A percentile compares a stretch with the other conserved stretches of the same genome.
These are phyloP conservation scores for Hyaena hyaena DNA, from an alignment of 2,113 vertebrate genomes.

Conservation along the genomic window DNA sequence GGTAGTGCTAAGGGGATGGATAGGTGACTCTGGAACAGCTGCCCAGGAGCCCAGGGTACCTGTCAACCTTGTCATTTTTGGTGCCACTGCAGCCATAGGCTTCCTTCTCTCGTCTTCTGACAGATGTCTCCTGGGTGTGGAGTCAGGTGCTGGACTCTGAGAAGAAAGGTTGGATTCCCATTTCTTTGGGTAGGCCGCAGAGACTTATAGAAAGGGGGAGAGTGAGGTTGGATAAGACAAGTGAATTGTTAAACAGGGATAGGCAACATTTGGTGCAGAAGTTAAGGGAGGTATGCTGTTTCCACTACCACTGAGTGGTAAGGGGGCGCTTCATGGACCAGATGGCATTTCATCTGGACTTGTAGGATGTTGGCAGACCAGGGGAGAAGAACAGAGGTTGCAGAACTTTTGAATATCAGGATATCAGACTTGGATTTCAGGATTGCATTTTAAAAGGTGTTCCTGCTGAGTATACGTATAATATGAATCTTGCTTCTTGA, in stretches of 20 bases:
- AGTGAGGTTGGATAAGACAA: not conserved
- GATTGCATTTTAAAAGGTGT: not conserved
- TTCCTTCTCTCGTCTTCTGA: not conserved
- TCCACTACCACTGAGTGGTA: no score
- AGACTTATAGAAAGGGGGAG: not conserved
- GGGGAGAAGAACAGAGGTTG: not conserved
- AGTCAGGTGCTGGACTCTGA: no score
- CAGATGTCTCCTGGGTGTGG: accelerated
- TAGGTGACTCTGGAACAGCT: not conserved
- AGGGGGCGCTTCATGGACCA: not conserved
- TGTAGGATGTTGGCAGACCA: not conserved
- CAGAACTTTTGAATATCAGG: not conserved
- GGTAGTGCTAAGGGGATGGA: accelerated
- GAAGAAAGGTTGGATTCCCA: not conserved
- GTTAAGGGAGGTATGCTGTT: not conserved
- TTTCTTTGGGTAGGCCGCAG: not conserved
- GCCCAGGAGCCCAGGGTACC: accelerated
- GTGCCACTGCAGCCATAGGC: not conserved
- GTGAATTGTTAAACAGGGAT: not conserved
- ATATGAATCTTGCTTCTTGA: not conserved
- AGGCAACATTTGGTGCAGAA: not conserved
- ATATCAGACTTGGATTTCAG: not conserved
- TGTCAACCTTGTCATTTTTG: not conserved
- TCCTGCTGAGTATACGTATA: no score
- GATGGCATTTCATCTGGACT: not conserved